Evolutionary conservation across 2,113 vertebrate genomes (phyloP).

Genomic region (Xenopus borealis): DNA sequence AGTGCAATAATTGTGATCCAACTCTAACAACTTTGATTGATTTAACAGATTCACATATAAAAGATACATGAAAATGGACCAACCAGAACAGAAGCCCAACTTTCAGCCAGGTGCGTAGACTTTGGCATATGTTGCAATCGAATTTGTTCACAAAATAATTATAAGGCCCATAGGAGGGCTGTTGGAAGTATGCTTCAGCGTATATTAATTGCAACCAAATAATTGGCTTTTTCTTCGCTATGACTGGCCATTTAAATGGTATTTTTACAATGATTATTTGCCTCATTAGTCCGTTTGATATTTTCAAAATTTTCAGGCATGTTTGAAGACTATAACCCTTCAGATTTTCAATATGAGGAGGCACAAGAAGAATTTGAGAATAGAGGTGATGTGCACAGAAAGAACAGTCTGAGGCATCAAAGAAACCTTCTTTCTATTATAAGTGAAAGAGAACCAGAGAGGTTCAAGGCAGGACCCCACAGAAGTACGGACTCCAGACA

Average conservation of each 20-base stretch:
- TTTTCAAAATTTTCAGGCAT: neutral
- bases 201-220: too few species aligned
- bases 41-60: slow-evolving; percentile 66
- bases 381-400: neutral
- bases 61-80: slow-evolving; percentile 72
- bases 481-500: too few species aligned
- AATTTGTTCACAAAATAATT: too few species aligned
- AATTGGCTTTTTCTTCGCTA: too few species aligned
- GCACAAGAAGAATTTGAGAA: neutral
- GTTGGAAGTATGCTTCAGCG: too few species aligned
- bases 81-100: slow-evolving; percentile 26
- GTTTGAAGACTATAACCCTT: slow-evolving; percentile 26
- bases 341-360: slow-evolving; percentile 31
- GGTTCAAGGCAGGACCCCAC: too few species aligned
- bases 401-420: neutral
- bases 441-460: neutral
- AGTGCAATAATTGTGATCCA: too few species aligned
- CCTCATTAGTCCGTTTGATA: too few species aligned
- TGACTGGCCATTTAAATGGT: too few species aligned
- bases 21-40: neutral
- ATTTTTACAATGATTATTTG: too few species aligned
- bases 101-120: neutral
- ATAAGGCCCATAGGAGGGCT: too few species aligned
- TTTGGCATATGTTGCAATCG: too few species aligned
- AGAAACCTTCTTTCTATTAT: slow-evolving; percentile 14